Evolutionary conservation across 2,113 vertebrate genomes (phyloP).

Genomic region (Phalacrocorax pelagicus): DNA sequence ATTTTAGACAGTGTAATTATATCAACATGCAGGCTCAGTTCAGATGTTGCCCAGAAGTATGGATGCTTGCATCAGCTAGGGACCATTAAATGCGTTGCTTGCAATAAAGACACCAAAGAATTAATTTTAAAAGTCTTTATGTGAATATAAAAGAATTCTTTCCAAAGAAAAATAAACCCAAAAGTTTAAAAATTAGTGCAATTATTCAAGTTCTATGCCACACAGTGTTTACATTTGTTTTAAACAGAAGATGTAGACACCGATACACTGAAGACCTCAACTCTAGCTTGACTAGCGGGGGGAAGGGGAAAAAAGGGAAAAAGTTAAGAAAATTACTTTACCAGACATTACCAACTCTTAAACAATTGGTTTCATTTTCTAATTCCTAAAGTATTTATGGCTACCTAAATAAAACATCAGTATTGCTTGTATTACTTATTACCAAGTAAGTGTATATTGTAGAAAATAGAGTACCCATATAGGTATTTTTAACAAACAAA

Average conservation of each 20-base stretch:
- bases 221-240: conserved; percentile 46
- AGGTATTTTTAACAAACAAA: background rate
- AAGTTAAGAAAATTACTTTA: background rate
- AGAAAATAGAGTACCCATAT: conserved; percentile 68
- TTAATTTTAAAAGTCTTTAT: conserved; percentile 48
- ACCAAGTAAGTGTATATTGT: conserved; percentile 44
- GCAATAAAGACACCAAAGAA: conserved; percentile 33
- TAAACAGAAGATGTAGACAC: conserved; percentile 23
- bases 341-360: background rate
- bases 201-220: conserved; percentile 41
- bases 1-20: background rate
- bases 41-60: rapidly evolving
- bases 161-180: conserved; percentile 37
- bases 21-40: background rate
- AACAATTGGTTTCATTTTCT: conserved; percentile 11
- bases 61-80: background rate
- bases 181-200: conserved; percentile 69
- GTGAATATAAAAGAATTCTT: conserved; percentile 68
- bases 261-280: background rate
- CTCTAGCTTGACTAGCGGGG: background rate
- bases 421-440: conserved; percentile 71
- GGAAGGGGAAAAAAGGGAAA: background rate
- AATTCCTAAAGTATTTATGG: conserved; percentile 56
- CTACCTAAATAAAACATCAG: conserved; percentile 71
- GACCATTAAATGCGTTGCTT: background rate